These are phyloP conservation scores for Monopis laevigella DNA, from an alignment of 2,888 invertebrate species.

Conservation along the genomic window DNA sequence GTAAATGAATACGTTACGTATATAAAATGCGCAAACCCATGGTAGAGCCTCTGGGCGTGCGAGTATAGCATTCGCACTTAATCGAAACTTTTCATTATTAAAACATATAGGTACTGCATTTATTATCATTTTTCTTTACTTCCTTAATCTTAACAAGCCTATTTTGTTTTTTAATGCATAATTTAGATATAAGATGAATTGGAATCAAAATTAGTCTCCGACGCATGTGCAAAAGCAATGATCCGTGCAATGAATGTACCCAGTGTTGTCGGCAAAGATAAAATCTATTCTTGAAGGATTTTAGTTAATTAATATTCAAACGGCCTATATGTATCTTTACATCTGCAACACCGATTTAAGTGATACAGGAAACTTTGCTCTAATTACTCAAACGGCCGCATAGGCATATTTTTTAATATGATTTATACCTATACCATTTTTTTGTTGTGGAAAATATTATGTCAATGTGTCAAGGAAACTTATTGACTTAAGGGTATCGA, in stretches of 20 bases:
- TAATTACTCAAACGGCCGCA: not conserved
- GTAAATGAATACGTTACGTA: too few species aligned
- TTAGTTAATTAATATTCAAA: slow-evolving; percentile 7
- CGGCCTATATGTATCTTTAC: not conserved
- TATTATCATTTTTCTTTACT: too few species aligned
- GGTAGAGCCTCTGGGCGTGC: too few species aligned
- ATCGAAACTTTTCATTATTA: too few species aligned
- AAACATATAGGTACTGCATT: too few species aligned
- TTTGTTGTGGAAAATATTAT: slow-evolving; percentile 4
- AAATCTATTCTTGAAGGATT: slow-evolving; percentile 8
- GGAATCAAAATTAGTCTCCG: slow-evolving; percentile 2
- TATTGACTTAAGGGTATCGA: too few species aligned
- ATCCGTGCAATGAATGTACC: not conserved
- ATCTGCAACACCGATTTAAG: slow-evolving; percentile 3
- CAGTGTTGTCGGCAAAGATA: slow-evolving; percentile 3
- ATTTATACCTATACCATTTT: too few species aligned
- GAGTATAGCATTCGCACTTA: too few species aligned
- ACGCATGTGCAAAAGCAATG: slow-evolving; percentile 3
- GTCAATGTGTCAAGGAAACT: too few species aligned
- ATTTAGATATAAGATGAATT: slow-evolving; percentile 3
- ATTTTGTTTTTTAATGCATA: too few species aligned
- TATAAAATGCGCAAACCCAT: too few species aligned
- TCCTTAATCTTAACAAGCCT: too few species aligned
- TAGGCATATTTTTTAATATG: slow-evolving; percentile 2
- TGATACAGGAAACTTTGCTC: slow-evolving; percentile 3